A percentile compares a stretch with the other conserved stretches of the same genome.
Conservation (phyloP, 30 jellyfish, hydroid and myxozoan genomes). For the Aurelia aurita complex sp. Pacific region DNA sequence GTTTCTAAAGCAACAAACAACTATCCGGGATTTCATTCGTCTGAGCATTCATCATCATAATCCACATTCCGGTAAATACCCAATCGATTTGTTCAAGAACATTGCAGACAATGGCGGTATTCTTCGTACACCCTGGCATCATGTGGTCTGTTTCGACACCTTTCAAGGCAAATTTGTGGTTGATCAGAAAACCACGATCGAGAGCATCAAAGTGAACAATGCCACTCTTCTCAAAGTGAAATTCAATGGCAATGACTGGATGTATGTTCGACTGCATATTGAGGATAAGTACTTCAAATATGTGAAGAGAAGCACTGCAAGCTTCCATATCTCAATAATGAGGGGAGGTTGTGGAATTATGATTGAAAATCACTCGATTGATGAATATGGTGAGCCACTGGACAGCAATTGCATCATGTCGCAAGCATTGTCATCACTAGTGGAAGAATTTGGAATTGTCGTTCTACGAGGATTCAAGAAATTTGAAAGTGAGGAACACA, state of each 20-base stretch:
- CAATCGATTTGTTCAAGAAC: slow-evolving; percentile 55
- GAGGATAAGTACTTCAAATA: not conserved
- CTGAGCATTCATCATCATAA: slow-evolving; percentile 66
- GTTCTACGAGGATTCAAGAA: slow-evolving; percentile 61
- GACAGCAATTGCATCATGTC: slow-evolving; percentile 6
- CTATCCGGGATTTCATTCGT: slow-evolving; percentile 23
- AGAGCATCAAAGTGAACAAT: not conserved
- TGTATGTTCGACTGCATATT: slow-evolving; percentile 20
- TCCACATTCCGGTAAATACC: slow-evolving; percentile 55
- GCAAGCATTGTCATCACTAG: slow-evolving; percentile 8
- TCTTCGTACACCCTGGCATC: slow-evolving; percentile 73
- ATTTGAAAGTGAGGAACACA: slow-evolving; percentile 26
- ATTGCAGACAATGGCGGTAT: slow-evolving; percentile 2
- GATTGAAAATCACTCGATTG: not conserved
- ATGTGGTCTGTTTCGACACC: slow-evolving; percentile 48
- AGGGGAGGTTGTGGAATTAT: slow-evolving; percentile 44
- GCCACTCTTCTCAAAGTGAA: slow-evolving; percentile 7
- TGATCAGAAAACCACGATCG: slow-evolving; percentile 16
- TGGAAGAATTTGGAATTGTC: slow-evolving; percentile 57
- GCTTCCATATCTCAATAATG: slow-evolving; percentile 8
- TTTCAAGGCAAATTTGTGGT: slow-evolving; percentile 30
- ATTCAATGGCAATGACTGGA: slow-evolving; percentile 28
- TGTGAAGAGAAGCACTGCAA: not conserved
- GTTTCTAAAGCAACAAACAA: slow-evolving; percentile 24
- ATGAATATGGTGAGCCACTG: slow-evolving; percentile 15